Percentiles rank a stretch among this genome's conserved stretches.
Evolutionary conservation across 2,113 vertebrate species (phyloP).

Genomic region (Chlorodrepanis virens): DNA sequence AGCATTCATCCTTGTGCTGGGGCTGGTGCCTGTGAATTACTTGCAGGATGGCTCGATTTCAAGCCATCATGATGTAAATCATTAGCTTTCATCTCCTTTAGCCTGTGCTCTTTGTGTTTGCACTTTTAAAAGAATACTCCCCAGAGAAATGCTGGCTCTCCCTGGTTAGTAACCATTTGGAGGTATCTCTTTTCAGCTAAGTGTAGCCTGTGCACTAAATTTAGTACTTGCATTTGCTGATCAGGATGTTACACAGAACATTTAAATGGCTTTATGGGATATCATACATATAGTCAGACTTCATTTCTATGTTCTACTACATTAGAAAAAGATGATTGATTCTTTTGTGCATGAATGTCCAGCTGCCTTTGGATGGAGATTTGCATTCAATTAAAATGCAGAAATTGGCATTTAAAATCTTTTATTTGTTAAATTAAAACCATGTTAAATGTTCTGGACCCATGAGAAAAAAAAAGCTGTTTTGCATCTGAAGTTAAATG

Average conservation of each 20-base stretch:
- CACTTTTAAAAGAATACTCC: slow-evolving; percentile 16
- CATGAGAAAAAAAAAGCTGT: background rate
- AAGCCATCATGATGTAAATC: slow-evolving; percentile 6
- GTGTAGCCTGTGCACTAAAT: slow-evolving; percentile 27
- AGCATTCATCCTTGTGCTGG: background rate
- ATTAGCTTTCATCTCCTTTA: background rate
- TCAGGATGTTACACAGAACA: slow-evolving; percentile 17
- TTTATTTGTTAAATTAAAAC: background rate
- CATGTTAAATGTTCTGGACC: background rate
- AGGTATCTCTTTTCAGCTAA: slow-evolving; percentile 43
- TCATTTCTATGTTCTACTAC: background rate
- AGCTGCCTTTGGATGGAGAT: background rate
- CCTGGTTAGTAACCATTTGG: background rate
- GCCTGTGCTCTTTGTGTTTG: slow-evolving; percentile 23
- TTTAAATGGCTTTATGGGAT: slow-evolving; percentile 7
- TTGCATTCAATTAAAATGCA: background rate
- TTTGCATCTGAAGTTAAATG: background rate
- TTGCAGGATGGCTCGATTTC: background rate
- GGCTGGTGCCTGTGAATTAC: background rate
- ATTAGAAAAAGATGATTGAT: background rate
- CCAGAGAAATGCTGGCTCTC: background rate
- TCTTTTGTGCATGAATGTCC: background rate
- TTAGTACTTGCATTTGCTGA: slow-evolving; percentile 1
- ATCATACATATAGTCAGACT: background rate
- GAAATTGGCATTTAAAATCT: background rate